These are phyloP conservation scores for Melanotaenia maccullochi DNA, from an alignment of 2,797 vertebrate genomes.

Conservation along the genomic window DNA sequence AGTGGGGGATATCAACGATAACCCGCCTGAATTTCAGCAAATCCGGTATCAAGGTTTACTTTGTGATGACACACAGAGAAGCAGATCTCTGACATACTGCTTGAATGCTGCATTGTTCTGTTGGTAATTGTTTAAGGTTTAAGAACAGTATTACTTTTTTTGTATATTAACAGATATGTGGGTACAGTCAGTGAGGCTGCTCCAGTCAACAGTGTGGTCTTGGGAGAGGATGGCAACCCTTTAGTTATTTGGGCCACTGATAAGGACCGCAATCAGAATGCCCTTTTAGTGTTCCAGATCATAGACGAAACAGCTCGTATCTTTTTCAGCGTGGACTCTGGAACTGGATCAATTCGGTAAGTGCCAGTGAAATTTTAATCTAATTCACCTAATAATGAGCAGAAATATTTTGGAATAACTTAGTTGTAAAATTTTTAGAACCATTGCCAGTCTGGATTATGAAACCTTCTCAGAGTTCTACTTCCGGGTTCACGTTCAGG, in stretches of 20 bases:
- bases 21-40: conserved; percentile 86
- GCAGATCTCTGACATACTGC: neutral
- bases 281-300: conserved; percentile 92
- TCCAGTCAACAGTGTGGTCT: conserved; percentile 90
- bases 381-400: conserved; percentile 8
- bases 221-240: conserved; percentile 87
- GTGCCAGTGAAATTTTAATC: neutral
- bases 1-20: conserved; percentile 94
- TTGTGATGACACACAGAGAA: neutral
- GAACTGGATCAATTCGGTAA: conserved; percentile 91
- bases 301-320: conserved; percentile 88
- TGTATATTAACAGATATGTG: conserved; percentile 78
- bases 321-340: conserved; percentile 95
- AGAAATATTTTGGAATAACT: neutral
- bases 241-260: conserved; percentile 92
- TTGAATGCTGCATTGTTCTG: neutral
- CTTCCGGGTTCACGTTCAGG: conserved; percentile 92
- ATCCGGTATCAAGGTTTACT: conserved; percentile 77
- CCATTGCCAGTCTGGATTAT: conserved; percentile 90
- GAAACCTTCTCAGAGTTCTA: conserved; percentile 90
- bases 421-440: conserved; percentile 70
- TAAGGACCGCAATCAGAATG: conserved; percentile 91
- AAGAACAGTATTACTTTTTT: neutral
- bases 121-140: conserved; percentile 7
- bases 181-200: conserved; percentile 93